Percentiles rank a stretch among this genome's conserved stretches.
Evolutionary conservation across 2,113 vertebrate genomes (phyloP).

Genomic region (Aleadryas rufinucha): DNA sequence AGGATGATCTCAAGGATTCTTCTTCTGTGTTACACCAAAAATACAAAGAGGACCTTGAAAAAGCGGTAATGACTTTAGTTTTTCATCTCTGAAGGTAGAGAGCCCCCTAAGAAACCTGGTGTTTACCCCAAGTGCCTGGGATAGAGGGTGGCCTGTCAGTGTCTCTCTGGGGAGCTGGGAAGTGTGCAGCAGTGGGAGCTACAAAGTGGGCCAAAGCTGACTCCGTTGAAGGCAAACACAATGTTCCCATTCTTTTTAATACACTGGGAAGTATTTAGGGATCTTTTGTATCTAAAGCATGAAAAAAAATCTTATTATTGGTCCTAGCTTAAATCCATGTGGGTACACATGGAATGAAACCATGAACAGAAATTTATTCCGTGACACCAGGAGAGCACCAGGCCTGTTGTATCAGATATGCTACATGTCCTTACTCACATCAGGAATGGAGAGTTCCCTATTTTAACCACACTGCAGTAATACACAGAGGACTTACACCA

Average conservation of each 20-base stretch:
- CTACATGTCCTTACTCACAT: neutral
- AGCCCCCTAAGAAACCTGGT: neutral
- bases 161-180: neutral
- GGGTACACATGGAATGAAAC: neutral
- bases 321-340: neutral
- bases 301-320: neutral
- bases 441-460: neutral
- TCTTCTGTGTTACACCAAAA: slow-evolving; percentile 62
- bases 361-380: neutral
- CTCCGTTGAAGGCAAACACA: neutral
- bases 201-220: neutral
- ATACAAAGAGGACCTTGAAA: slow-evolving; percentile 72
- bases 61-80: slow-evolving; percentile 61
- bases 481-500: neutral
- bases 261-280: neutral
- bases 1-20: slow-evolving; percentile 37
- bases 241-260: neutral
- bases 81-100: neutral
- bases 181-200: neutral
- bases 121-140: neutral
- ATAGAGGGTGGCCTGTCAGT: neutral
- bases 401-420: neutral
- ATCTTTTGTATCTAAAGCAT: neutral
- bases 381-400: neutral
- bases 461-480: neutral